These are phyloP conservation scores for Brachionus sp. DNA, from an alignment of 1,140 invertebrate species.

Conservation along the genomic window DNA sequence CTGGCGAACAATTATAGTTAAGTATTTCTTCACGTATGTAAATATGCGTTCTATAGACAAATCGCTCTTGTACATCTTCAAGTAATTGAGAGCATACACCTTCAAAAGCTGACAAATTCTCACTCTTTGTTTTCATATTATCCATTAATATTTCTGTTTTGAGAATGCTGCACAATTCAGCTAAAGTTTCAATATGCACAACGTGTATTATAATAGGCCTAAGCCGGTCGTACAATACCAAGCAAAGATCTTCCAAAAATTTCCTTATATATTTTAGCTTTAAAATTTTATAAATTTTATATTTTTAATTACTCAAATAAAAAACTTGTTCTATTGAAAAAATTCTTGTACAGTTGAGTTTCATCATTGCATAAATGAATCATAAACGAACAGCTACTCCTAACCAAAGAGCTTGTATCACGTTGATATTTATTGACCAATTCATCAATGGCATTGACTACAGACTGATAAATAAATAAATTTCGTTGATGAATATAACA, in stretches of 20 bases:
- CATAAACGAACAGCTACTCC: conserved; percentile 80
- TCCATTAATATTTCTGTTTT: conserved; percentile 89
- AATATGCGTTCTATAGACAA: conserved; percentile 90
- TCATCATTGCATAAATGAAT: conserved; percentile 89
- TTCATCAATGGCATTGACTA: conserved; percentile 68
- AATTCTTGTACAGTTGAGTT: conserved; percentile 79
- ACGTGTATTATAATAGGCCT: conserved; percentile 94
- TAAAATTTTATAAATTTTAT: not conserved
- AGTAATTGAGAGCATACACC: conserved; percentile 77
- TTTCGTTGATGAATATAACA: conserved; percentile 76
- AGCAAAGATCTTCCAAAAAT: conserved; percentile 79
- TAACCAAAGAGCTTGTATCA: conserved; percentile 80
- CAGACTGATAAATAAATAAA: conserved; percentile 65
- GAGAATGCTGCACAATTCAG: conserved; percentile 90
- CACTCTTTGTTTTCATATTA: conserved; percentile 75
- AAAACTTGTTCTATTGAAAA: conserved; percentile 70
- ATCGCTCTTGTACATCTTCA: conserved; percentile 89
- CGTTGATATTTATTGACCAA: conserved; percentile 68
- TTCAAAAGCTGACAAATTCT: conserved; percentile 70
- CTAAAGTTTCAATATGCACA: conserved; percentile 91
- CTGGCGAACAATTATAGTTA: conserved; percentile 75
- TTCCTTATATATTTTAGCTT: conserved; percentile 51
- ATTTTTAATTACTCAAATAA: conserved; percentile 65
- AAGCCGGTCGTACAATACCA: conserved; percentile 82
- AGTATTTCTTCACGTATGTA: conserved; percentile 87